phyloP scores from a whole-genome alignment of 2,888 invertebrate genomes.

The Microplitis manilae region DNA sequence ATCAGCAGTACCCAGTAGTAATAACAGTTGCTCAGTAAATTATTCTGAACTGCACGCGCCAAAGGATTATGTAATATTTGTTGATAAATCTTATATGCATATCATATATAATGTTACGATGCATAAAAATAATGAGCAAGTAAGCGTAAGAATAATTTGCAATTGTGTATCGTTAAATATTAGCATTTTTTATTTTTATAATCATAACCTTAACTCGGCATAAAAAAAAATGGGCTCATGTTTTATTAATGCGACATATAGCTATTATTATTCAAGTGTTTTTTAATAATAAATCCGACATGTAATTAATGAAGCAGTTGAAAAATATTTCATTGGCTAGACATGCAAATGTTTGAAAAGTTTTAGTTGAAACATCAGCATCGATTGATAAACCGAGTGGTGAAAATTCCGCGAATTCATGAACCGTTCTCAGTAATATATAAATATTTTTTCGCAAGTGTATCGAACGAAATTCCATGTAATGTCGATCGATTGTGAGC shows the following conservation, averaged over 20 bases:
- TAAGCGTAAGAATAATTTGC: no score
- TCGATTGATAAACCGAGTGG: not conserved
- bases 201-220: no score
- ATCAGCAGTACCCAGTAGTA: not conserved
- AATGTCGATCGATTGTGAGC: conserved; percentile 7
- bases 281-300: not conserved
- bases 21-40: not conserved
- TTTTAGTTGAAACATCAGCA: not conserved
- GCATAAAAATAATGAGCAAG: no score
- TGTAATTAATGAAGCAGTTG: not conserved
- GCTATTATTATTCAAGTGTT: not conserved
- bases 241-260: no score
- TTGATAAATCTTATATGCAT: no score
- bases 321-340: not conserved
- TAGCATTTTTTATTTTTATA: no score
- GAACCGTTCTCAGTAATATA: not conserved
- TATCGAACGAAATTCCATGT: conserved; percentile 21
- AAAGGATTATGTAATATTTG: no score
- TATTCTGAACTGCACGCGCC: not conserved
- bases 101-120: no score
- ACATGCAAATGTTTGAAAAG: not conserved
- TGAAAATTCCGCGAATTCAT: not conserved
- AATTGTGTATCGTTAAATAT: no score
- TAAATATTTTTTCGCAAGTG: not conserved
- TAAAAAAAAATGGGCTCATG: no score